phyloP scores from a whole-genome alignment of 2,113 vertebrate species.

The Hylia prasina region DNA sequence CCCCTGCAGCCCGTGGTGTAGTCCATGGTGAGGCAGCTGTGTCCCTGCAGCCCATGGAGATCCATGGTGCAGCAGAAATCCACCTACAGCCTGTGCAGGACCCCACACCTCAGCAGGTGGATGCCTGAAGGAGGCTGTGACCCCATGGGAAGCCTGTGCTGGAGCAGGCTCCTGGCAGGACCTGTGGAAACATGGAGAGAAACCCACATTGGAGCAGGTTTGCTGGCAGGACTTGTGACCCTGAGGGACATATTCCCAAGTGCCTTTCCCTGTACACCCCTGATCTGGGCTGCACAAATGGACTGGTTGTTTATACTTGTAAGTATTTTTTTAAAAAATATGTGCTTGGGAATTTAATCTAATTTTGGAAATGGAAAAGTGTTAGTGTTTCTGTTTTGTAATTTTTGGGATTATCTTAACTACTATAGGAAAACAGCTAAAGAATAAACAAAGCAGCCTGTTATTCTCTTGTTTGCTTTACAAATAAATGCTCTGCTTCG shows the following conservation, averaged over 20 bases:
- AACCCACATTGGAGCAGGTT: not conserved
- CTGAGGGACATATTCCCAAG: not conserved
- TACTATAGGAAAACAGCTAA: conserved; percentile 1
- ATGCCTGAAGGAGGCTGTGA: not conserved
- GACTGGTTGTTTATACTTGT: not conserved
- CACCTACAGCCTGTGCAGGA: not conserved
- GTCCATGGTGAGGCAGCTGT: not conserved
- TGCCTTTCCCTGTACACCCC: not conserved
- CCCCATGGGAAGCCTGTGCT: not conserved
- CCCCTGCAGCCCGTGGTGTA: rapidly evolving
- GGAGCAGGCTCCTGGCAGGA: not conserved
- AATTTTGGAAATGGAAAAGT: not conserved
- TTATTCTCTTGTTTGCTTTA: not conserved
- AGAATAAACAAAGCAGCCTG: not conserved
- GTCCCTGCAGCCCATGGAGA: not conserved
- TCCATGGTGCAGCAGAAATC: not conserved
- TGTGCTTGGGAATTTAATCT: not conserved
- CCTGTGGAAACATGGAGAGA: not conserved
- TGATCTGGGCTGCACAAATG: not conserved
- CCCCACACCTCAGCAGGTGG: not conserved
- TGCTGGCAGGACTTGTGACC: not conserved
- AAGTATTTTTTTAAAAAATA: not conserved
- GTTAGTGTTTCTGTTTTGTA: not conserved
- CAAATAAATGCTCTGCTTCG: not conserved
- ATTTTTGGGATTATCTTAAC: conserved; percentile 13